Evolutionary conservation across 2,797 vertebrate genomes (phyloP).

Genomic region (Sarcophilus harrisii): DNA sequence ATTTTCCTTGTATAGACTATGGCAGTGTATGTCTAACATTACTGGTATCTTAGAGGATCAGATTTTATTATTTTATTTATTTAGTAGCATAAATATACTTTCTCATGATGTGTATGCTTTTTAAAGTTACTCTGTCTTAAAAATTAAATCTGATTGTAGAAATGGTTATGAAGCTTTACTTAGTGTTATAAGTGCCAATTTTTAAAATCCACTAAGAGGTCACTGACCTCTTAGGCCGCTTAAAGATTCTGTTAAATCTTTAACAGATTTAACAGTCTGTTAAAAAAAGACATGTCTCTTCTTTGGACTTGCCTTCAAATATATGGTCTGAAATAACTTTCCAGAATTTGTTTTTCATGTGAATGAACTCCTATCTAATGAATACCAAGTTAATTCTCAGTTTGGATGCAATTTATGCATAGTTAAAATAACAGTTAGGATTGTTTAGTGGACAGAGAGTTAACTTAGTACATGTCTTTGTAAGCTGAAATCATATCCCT

Average conservation of each 20-base stretch:
- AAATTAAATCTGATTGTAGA: not conserved
- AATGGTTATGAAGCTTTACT: not conserved
- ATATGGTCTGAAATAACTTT: not conserved
- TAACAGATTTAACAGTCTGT: too few relatives aligned
- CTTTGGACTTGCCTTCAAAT: not conserved
- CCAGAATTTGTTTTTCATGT: not conserved
- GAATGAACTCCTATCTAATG: not conserved
- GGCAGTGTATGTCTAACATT: not conserved
- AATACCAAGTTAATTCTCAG: not conserved
- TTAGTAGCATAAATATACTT: not conserved
- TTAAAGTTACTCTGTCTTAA: not conserved
- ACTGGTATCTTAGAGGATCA: not conserved
- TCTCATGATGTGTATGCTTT: not conserved
- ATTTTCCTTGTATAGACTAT: not conserved
- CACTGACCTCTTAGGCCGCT: not conserved
- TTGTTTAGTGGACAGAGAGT: not conserved
- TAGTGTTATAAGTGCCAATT: not conserved
- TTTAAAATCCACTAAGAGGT: not conserved
- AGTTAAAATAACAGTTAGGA: not conserved
- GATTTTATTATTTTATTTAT: not conserved
- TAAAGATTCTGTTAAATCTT: not conserved
- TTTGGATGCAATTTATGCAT: not conserved
- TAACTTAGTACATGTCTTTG: fast-evolving
- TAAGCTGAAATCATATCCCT: not conserved
- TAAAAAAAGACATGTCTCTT: not conserved